Conservation (phyloP, 2,797 vertebrate species). For the Sylvilagus floridanus region DNA sequence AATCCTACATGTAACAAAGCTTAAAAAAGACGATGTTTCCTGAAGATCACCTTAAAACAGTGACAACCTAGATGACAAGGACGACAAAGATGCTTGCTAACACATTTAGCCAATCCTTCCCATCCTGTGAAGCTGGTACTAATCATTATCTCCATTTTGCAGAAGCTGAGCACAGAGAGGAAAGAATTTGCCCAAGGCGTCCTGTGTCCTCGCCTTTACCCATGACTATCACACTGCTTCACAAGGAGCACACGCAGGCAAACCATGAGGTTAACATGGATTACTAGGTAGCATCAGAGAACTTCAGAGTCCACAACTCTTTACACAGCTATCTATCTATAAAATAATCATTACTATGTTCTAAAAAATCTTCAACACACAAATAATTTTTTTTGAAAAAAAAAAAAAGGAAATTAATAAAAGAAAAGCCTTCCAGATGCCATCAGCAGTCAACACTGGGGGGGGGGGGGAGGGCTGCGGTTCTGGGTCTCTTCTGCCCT, state of each 20-base stretch:
- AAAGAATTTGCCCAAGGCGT: background rate
- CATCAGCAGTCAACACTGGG: background rate
- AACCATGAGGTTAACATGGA: background rate
- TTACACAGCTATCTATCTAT: background rate
- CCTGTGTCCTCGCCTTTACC: background rate
- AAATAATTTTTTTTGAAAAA: background rate
- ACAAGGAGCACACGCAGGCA: background rate
- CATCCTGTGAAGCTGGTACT: background rate
- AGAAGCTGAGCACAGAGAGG: constrained; percentile 5
- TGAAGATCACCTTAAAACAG: background rate
- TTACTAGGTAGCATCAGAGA: background rate
- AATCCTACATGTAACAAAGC: background rate
- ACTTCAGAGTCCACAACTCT: background rate
- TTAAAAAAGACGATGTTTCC: background rate
- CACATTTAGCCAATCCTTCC: background rate
- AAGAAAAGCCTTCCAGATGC: background rate
- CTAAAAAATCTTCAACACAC: background rate
- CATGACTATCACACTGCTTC: background rate
- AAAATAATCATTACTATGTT: background rate
- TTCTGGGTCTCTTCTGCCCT: background rate
- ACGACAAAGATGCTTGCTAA: background rate
- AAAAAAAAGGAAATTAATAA: no score
- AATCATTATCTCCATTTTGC: background rate
- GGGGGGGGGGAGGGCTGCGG: background rate
- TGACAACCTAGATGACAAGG: background rate